Evolutionary conservation across 1,140 invertebrate species (phyloP), one percentile per base, ranked within the genome.

Genomic region (Piezodorus guildinii): DNA sequence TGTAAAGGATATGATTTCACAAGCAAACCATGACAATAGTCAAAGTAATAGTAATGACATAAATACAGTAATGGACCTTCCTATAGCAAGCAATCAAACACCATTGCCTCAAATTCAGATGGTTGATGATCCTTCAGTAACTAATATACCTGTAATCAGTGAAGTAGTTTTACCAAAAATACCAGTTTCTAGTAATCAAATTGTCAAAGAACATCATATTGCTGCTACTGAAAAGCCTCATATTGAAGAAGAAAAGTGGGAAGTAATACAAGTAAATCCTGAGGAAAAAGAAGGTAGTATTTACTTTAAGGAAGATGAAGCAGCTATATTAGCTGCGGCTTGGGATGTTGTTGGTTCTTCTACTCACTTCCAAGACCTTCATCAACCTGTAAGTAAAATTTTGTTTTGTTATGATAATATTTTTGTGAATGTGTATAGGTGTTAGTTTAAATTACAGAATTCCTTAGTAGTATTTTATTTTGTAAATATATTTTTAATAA

Each of bases 331-430:
- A 39, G 62, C 68, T n/a, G 67, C 76, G 62, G 73, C 72, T 43
- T 77, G 76, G 76, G 72, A 75, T 68, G 73, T 74, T 23, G 76
- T 76, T 12, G 76, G 76, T 66, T 75, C 74, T 1, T 74, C 73
- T 58, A 75, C 75, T n/a, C 75, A 77, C 63, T 62, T 66, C 46
- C 61, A 63, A 58, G 56, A 64, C 34, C 21, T 62, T 3, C 62
- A 66, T 21, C 65, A 64, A 56, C 65, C 64, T n/a, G 64, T 65
- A n/a, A 65, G 64, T 56, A 56, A 17, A 19, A 6, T 15, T 17
- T 46, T 46, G 15, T 2, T 46, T 17, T 46, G 45, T 46, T 17
- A 46, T 3, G n/a, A n/a, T n/a, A n/a, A n/a, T n/a, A n/a, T n/a
- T n/a, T n/a, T n/a, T n/a, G n/a, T n/a, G n/a, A n/a, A n/a, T n/a